phyloP scores from a whole-genome alignment of 2,113 vertebrate genomes.

The Rhinichthys klamathensis region DNA sequence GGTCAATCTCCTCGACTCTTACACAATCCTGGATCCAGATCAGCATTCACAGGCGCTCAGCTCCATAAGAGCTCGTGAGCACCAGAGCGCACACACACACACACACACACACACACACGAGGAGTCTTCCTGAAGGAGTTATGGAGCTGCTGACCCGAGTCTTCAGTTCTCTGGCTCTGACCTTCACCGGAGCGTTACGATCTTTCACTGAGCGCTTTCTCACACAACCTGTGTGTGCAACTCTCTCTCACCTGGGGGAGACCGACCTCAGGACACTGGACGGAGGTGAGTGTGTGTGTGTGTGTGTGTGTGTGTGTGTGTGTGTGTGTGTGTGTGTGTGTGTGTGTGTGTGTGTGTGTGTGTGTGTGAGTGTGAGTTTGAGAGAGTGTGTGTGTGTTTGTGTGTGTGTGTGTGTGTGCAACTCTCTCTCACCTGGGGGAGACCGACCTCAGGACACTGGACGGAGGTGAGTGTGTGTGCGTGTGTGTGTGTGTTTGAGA shows the following conservation, averaged over 20 bases:
- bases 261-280: too few relatives aligned
- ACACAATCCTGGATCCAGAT: conserved; percentile 2
- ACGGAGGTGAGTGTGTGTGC: too few relatives aligned
- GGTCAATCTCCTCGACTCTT: neutral
- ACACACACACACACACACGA: neutral
- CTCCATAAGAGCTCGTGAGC: neutral
- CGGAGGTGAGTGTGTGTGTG: too few relatives aligned
- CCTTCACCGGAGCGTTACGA: conserved; percentile 27
- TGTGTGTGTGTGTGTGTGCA: neutral
- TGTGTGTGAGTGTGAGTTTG: neutral
- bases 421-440: too few relatives aligned
- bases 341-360: neutral
- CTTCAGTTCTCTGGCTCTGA: neutral
- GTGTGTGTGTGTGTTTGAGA: too few relatives aligned
- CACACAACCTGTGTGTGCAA: conserved; percentile 21
- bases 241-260: too few relatives aligned
- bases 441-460: too few relatives aligned
- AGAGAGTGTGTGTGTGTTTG: too few relatives aligned
- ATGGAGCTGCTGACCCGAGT: conserved; percentile 43
- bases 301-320: too few relatives aligned
- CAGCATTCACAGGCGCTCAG: neutral
- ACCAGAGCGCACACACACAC: too few relatives aligned
- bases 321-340: too few relatives aligned
- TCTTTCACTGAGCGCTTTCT: conserved; percentile 54
- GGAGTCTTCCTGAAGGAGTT: neutral